A percentile compares a stretch with the other conserved stretches of the same genome.
These are phyloP conservation scores for Oligia fasciuncula DNA, from an alignment of 2,888 invertebrate species.

Conservation along the genomic window DNA sequence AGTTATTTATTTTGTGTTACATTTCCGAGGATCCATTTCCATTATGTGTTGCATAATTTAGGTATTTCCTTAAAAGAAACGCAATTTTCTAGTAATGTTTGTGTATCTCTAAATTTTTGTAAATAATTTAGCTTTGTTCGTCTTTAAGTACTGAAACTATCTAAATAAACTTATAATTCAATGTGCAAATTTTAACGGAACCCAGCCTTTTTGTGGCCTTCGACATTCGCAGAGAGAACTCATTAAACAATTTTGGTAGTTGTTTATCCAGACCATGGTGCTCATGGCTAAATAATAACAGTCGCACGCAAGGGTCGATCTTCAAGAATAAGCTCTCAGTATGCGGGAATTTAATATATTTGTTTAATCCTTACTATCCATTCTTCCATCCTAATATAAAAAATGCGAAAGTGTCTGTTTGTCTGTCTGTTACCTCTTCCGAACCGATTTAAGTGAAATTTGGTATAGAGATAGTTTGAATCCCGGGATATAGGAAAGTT, in stretches of 20 bases:
- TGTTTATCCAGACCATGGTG: background rate
- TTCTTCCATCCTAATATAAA: too few relatives aligned
- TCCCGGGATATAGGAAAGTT: too few relatives aligned
- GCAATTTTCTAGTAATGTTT: background rate
- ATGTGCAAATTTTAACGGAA: background rate
- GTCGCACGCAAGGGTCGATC: background rate
- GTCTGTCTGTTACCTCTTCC: too few relatives aligned
- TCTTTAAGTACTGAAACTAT: background rate
- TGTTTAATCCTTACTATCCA: background rate
- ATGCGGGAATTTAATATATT: background rate
- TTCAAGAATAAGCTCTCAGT: background rate
- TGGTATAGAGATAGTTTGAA: too few relatives aligned
- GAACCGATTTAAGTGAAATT: too few relatives aligned
- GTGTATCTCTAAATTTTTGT: background rate
- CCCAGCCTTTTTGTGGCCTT: background rate
- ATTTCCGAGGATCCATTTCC: conserved; percentile 20
- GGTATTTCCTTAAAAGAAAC: background rate
- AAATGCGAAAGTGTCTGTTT: too few relatives aligned
- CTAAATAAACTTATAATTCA: background rate
- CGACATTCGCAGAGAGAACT: background rate
- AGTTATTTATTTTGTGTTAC: conserved; percentile 56
- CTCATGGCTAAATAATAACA: background rate
- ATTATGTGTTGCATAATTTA: conserved; percentile 2
- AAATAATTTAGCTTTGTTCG: background rate
- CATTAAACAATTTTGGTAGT: background rate